phyloP scores from a whole-genome alignment of 1,140 invertebrate genomes.

The Fopius arisanus region DNA sequence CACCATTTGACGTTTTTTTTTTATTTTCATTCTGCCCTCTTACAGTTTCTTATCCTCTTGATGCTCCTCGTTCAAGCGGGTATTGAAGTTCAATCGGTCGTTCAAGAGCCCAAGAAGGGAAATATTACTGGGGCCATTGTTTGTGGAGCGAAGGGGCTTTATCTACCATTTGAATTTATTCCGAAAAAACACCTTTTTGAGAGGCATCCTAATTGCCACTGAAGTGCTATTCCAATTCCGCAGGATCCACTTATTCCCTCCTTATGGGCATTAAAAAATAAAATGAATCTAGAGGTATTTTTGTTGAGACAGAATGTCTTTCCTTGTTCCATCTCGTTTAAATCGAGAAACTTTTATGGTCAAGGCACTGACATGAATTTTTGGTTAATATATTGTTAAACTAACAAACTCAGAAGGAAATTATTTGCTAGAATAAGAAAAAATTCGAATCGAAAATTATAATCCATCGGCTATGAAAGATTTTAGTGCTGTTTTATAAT shows the following conservation, averaged over 20 bases:
- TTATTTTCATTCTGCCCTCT: conserved; percentile 6
- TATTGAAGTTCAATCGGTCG: conserved; percentile 13
- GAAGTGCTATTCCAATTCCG: background rate
- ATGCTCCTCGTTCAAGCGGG: background rate
- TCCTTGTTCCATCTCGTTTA: background rate
- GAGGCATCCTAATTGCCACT: background rate
- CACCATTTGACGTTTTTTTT: background rate
- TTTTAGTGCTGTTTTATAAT: too few species aligned
- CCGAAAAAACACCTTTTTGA: conserved; percentile 5
- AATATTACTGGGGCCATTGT: background rate
- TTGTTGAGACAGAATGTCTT: background rate
- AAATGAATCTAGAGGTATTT: background rate
- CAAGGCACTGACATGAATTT: too few species aligned
- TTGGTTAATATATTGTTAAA: too few species aligned
- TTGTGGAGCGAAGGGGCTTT: background rate
- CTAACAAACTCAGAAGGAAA: too few species aligned
- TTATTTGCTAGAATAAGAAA: too few species aligned
- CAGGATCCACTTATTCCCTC: background rate
- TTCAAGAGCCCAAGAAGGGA: conserved; percentile 1
- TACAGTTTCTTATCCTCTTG: conserved; percentile 11
- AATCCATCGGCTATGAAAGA: too few species aligned
- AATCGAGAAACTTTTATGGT: too few species aligned
- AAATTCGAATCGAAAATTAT: too few species aligned
- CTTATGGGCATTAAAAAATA: background rate
- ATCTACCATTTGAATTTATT: conserved; percentile 2